Evolutionary conservation across 2,113 vertebrate genomes (phyloP), one percentile per base, ranked within the genome.

Genomic region (Raja brachyura): DNA sequence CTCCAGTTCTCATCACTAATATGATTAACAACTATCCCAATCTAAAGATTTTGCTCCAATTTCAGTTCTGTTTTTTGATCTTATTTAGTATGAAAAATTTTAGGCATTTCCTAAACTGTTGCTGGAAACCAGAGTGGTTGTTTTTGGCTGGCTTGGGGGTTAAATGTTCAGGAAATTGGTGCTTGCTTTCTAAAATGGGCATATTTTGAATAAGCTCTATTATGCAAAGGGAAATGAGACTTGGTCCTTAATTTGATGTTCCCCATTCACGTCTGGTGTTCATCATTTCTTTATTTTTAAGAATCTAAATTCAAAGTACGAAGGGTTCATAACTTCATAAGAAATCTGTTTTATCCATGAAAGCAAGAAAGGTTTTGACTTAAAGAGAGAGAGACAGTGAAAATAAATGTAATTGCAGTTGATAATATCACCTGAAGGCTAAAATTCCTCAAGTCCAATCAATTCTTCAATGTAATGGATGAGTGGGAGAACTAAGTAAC

Each of bases 11-110:
- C 31, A 14, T 92, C 73, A 31, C 25, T 92, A 70, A 73, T 33
- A 73, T 92, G 66, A 92, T 73, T 92, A 73, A 68, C 88, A 92
- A 70, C 66, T 73, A 92, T 20, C 33, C 33, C 63, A 73, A 73
- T 92, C 31, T 39, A 20, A 63, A 54, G 13, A 54, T 85, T 85
- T 14, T 63, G 59, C 16, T 66, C 83, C 25, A 66, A 59, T 63
- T 88, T 88, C 83, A 88, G 83, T n/a, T 88, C 83, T 88, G 83
- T 63, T 63, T 88, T n/a, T 88, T 88, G 83, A 88, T 56, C 83
- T 56, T 31, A 88, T 33, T 18, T 63, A 86, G 83, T 16, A 16
- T n/a, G 61, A 88, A 88, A 61, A 88, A 63, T 63, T 63, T 88
- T 88, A 88, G 59, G 83, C 59, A 88, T 88, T 88, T 88, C 56